Conservation (phyloP, 2,888 invertebrate genomes). For the Agrochola circellaris region DNA sequence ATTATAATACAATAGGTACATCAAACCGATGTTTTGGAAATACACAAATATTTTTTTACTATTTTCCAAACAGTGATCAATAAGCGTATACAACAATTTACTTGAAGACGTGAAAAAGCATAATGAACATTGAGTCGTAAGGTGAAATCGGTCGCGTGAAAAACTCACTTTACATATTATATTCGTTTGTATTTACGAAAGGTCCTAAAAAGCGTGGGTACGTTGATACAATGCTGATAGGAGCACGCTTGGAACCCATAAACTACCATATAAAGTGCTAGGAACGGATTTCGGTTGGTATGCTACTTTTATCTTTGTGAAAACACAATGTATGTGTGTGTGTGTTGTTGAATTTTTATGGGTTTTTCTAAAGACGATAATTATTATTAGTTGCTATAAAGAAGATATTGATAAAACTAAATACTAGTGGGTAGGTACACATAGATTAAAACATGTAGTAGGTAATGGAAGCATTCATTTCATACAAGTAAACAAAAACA, state of each 20-base stretch:
- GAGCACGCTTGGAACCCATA: conserved; percentile 65
- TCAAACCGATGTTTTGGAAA: not conserved
- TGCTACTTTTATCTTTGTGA: conserved; percentile 42
- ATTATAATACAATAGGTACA: not conserved
- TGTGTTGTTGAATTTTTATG: conserved; percentile 39
- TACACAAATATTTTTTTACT: not conserved
- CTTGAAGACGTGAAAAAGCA: conserved; percentile 6
- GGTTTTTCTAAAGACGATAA: not conserved
- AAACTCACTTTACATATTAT: conserved; percentile 51
- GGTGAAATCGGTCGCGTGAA: conserved; percentile 13
- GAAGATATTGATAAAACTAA: not conserved
- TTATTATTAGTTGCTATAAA: not conserved
- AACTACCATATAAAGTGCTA: conserved; percentile 68
- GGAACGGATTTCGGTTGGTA: conserved; percentile 54
- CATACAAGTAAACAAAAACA: not conserved
- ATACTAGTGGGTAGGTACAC: not conserved
- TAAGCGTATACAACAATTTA: not conserved
- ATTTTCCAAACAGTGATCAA: not conserved
- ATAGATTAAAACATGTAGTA: not conserved
- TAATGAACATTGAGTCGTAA: conserved; percentile 52
- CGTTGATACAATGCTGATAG: conserved; percentile 69
- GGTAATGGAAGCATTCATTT: not conserved
- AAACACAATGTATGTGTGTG: conserved; percentile 42
- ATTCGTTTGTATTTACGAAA: conserved; percentile 61
- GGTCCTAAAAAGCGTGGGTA: conserved; percentile 59